phyloP scores from a whole-genome alignment of 2,113 vertebrate species.

The Solea solea region DNA sequence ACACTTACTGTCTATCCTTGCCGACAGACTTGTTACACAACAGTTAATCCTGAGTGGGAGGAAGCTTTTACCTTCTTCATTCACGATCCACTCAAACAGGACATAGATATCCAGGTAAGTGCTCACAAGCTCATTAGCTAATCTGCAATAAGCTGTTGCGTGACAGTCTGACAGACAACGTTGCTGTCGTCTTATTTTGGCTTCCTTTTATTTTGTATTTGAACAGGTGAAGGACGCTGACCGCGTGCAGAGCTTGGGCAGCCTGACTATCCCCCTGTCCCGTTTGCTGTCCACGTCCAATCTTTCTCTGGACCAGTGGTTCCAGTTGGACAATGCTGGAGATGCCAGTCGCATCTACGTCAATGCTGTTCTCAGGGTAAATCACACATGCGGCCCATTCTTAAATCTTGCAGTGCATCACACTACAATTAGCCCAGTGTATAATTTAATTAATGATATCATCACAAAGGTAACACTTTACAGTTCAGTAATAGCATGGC shows the following conservation, averaged over 20 bases:
- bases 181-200: constrained; percentile 1
- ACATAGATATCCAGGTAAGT: constrained; percentile 79
- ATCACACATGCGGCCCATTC: background rate
- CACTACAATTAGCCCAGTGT: background rate
- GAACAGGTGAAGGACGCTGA: constrained; percentile 90
- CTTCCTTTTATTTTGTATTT: constrained; percentile 1
- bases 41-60: constrained; percentile 85
- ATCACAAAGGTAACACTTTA: background rate
- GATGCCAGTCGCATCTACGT: constrained; percentile 88
- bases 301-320: constrained; percentile 89
- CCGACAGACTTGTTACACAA: constrained; percentile 83
- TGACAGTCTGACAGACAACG: background rate
- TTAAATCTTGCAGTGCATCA: background rate
- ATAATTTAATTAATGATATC: background rate
- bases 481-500: no score
- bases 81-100: constrained; percentile 86
- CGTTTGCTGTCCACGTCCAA: constrained; percentile 81
- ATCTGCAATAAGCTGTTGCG: background rate
- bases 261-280: constrained; percentile 84
- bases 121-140: background rate
- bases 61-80: constrained; percentile 93
- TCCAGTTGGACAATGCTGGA: constrained; percentile 86
- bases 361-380: constrained; percentile 78
- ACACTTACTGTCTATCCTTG: background rate
- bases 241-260: constrained; percentile 84